A percentile compares a stretch with the other conserved stretches of the same genome.
These are phyloP conservation scores for Heliconius ethilla DNA, from an alignment of 2,888 invertebrate species.

Conservation along the genomic window DNA sequence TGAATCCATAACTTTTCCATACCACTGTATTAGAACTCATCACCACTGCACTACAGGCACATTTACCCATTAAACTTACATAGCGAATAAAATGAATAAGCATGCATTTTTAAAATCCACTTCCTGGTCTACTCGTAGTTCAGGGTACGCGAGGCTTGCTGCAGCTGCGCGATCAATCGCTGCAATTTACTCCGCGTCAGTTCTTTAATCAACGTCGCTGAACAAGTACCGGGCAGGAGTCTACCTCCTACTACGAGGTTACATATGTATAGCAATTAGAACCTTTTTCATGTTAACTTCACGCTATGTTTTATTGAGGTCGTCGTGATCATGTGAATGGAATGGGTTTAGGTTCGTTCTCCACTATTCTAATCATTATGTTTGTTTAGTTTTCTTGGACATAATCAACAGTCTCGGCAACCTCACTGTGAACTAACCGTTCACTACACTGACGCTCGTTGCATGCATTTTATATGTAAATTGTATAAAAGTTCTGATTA, in stretches of 20 bases:
- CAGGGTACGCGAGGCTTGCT: not conserved
- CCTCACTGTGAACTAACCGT: not conserved
- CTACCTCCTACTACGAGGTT: not conserved
- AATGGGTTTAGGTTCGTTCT: no score
- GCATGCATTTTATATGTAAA: constrained; percentile 16
- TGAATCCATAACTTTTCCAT: no score
- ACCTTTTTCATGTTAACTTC: not conserved
- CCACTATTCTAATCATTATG: not conserved
- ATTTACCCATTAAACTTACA: not conserved
- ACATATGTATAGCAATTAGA: not conserved
- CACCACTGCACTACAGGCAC: no score
- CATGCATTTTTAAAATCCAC: not conserved
- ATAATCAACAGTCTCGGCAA: not conserved
- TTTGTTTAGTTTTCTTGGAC: not conserved
- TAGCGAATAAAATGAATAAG: not conserved
- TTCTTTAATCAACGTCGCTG: not conserved
- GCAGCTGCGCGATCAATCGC: not conserved
- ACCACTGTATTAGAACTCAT: no score
- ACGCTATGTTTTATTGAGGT: not conserved
- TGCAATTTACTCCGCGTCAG: not conserved
- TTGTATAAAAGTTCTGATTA: constrained; percentile 18
- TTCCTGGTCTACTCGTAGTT: not conserved
- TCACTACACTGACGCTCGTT: not conserved
- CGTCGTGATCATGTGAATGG: no score
- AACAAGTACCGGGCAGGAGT: not conserved